Conservation (phyloP, 2,113 vertebrate genomes). For the Ailuropoda melanoleuca region DNA sequence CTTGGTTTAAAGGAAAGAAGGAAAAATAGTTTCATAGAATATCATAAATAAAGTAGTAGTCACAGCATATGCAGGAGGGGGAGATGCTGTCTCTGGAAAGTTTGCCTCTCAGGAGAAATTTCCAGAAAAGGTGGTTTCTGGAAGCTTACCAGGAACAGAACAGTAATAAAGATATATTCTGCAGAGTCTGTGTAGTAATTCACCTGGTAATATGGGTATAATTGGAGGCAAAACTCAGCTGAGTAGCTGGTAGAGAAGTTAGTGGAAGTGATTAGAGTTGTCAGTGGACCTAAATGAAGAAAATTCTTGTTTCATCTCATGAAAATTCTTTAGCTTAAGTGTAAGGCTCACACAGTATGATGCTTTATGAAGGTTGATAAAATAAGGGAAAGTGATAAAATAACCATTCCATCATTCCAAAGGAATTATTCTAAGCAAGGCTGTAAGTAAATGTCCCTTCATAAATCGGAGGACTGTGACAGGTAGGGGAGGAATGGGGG, state of each 20-base stretch:
- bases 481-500: not conserved
- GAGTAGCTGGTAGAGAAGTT: not conserved
- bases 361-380: not conserved
- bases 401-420: not conserved
- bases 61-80: not conserved
- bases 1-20: constrained; percentile 19
- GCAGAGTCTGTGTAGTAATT: not conserved
- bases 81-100: not conserved
- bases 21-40: not conserved
- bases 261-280: not conserved
- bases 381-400: not conserved
- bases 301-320: not conserved
- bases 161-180: not conserved
- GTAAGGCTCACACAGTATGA: not conserved
- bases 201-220: not conserved
- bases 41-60: not conserved
- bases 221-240: not conserved
- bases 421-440: not conserved
- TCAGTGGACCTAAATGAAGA: not conserved
- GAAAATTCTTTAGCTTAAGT: not conserved
- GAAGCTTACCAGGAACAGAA: not conserved
- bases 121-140: not conserved
- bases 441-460: not conserved
- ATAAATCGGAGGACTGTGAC: not conserved
- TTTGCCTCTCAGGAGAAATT: not conserved